Conservation (phyloP, 1,140 invertebrate genomes). For the Carposina sasakii region DNA sequence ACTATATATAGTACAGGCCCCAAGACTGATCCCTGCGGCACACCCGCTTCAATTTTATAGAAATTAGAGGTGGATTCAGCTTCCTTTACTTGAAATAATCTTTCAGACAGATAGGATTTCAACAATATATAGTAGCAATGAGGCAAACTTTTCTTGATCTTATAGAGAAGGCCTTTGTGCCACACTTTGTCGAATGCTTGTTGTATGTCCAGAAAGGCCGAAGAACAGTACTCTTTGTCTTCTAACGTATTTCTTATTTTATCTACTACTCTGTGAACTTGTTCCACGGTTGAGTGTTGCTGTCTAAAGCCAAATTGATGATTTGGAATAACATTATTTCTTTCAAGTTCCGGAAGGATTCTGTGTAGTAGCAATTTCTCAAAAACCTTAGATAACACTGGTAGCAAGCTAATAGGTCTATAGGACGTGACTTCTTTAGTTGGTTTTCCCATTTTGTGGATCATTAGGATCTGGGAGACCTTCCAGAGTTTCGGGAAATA, state of each 20-base stretch:
- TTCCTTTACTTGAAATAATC: slow-evolving; percentile 7
- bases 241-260: background rate
- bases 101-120: background rate
- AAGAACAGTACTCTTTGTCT: slow-evolving; percentile 1
- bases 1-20: slow-evolving; percentile 5
- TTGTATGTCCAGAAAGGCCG: background rate
- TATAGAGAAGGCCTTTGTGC: background rate
- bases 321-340: background rate
- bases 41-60: slow-evolving; percentile 2
- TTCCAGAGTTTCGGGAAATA: slow-evolving; percentile 1
- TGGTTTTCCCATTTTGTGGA: background rate
- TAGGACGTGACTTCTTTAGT: background rate
- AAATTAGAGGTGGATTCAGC: background rate
- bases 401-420: slow-evolving; percentile 2
- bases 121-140: background rate
- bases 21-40: slow-evolving; percentile 5
- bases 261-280: background rate
- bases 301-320: slow-evolving; percentile 2
- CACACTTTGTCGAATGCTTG: slow-evolving; percentile 2
- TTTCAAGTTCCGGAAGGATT: background rate
- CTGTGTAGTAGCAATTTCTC: background rate
- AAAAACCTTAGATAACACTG: background rate
- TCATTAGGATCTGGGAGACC: background rate
- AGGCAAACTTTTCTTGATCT: background rate
- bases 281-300: background rate